Base-by-base conservation (phyloP, 2,113 vertebrate genomes). In the Tinamus guttatus region DNA sequence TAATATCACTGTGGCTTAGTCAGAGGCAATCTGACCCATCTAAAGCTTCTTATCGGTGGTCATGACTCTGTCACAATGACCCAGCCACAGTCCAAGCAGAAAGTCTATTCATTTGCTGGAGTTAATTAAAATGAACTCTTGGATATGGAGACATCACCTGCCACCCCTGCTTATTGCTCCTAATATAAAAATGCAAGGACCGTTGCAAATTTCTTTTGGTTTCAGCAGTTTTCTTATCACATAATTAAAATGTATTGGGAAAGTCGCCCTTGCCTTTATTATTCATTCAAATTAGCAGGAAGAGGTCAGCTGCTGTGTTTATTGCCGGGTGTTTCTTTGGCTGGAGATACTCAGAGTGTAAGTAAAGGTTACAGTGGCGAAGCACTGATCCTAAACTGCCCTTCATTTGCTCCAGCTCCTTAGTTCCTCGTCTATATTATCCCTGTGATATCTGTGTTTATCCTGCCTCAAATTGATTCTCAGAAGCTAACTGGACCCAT, bases 111-210 rank as follows among this genome's bases (percentile, higher is more conserved):
- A 58, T 76, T 64, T 76, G 52, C 8, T 16, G 49, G 65, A 93
- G 80, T 90, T 88, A 92, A 96, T 94, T 85, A 85, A 94, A 96
- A 87, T 74, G 77, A 94, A 90, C 83, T 88, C 70, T 64, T 89
- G 88, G 81, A 91, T 82, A 47, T 34, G 56, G 59, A 89, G 54
- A 19, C 93, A 64, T 77, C 93, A 94, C 90, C 93, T 93, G 90
- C 67, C 60, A 80, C 40, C 56, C 79, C 64, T 83, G 83, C 52
- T 95, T 87, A 87, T 78, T 95, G 83, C 91, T 87, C 56, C 67
- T 82, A 41, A 93, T 65, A 65, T 17, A 95, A 89, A 96, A 92
- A 94, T 87, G 81, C 91, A 84, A 80, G 78, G 71, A 93, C 59
- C 3, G 2, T 89, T 87, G 84, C 73, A 77, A 78, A 75, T 88